These are phyloP conservation scores for Carterocephalus palaemon DNA, from an alignment of 2,888 invertebrate species.

Conservation along the genomic window DNA sequence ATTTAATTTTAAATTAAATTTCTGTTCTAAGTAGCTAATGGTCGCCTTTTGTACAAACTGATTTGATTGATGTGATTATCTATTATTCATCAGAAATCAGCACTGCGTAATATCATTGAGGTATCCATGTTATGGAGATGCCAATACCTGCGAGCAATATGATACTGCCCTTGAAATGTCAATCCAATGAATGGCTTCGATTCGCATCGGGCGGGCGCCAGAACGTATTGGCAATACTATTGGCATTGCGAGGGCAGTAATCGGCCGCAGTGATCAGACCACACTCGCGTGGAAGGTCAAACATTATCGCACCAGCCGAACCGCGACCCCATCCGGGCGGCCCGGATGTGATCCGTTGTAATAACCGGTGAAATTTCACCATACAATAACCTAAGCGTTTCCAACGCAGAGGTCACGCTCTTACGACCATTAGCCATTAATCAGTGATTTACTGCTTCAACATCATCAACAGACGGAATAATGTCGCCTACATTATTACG, in stretches of 20 bases:
- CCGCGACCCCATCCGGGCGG: constrained; percentile 70
- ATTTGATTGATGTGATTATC: too few relatives aligned
- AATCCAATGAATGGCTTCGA: constrained; percentile 3
- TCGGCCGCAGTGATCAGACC: constrained; percentile 24
- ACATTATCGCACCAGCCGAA: constrained; percentile 58
- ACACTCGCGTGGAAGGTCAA: constrained; percentile 40
- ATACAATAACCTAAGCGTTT: constrained; percentile 53
- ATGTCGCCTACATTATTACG: constrained; percentile 46
- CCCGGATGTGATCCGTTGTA: constrained; percentile 71
- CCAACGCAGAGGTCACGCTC: constrained; percentile 61
- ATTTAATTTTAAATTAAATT: too few relatives aligned
- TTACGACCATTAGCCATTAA: constrained; percentile 60
- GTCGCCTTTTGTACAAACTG: too few relatives aligned
- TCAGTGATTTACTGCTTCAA: constrained; percentile 53
- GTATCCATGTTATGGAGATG: too few relatives aligned
- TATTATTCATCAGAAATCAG: too few relatives aligned
- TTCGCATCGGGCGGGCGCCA: constrained; percentile 12
- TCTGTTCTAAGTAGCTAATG: too few relatives aligned
- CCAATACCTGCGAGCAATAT: too few relatives aligned
- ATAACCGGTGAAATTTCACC: constrained; percentile 75
- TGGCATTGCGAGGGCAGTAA: constrained; percentile 32
- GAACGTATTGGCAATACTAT: constrained; percentile 26
- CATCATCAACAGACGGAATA: constrained; percentile 32
- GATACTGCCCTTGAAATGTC: constrained; percentile 6
- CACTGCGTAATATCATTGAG: too few relatives aligned